Percentiles rank a stretch among this genome's conserved stretches.
Evolutionary conservation across 2,888 invertebrate species (phyloP).

Genomic region (Pemphredon lugubris): DNA sequence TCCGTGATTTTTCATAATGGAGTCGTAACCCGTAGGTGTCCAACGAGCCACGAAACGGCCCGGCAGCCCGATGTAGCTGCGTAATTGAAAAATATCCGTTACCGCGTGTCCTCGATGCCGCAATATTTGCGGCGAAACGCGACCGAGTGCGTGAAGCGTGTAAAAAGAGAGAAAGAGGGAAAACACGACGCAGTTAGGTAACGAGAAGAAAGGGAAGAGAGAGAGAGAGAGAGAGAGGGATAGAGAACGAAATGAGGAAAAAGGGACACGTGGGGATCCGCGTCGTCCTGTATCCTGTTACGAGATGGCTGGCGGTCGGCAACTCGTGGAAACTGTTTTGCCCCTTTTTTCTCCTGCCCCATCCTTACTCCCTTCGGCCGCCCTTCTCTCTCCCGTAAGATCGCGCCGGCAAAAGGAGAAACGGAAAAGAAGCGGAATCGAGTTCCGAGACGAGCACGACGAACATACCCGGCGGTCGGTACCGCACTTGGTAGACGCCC

Average conservation of each 20-base stretch:
- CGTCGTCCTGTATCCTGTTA: conserved; percentile 13
- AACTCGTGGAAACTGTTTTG: conserved; percentile 41
- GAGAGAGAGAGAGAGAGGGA: not conserved
- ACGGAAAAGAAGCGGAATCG: conserved; percentile 43
- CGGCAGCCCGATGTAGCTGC: conserved; percentile 20
- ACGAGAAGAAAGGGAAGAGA: not conserved
- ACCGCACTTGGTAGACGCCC: conserved; percentile 56
- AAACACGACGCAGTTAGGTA: not conserved
- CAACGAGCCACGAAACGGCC: conserved; percentile 20
- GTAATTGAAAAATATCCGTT: conserved; percentile 57
- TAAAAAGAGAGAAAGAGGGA: not conserved
- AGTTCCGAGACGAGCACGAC: conserved; percentile 46
- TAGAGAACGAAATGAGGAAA: not conserved
- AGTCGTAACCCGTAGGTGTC: conserved; percentile 7
- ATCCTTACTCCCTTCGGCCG: conserved; percentile 5
- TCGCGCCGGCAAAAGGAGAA: conserved; percentile 21
- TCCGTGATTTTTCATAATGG: conserved; percentile 11
- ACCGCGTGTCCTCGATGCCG: conserved; percentile 15
- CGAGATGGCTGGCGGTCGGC: conserved; percentile 39
- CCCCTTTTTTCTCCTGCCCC: not conserved
- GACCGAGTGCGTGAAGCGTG: not conserved
- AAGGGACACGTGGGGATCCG: not conserved
- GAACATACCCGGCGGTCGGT: conserved; percentile 19
- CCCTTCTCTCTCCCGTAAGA: conserved; percentile 16
- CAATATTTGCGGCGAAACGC: conserved; percentile 15